Percentiles rank a stretch among this genome's conserved stretches.
phyloP scores from a whole-genome alignment of 2,888 invertebrate species.

The Dasypolia templi region DNA sequence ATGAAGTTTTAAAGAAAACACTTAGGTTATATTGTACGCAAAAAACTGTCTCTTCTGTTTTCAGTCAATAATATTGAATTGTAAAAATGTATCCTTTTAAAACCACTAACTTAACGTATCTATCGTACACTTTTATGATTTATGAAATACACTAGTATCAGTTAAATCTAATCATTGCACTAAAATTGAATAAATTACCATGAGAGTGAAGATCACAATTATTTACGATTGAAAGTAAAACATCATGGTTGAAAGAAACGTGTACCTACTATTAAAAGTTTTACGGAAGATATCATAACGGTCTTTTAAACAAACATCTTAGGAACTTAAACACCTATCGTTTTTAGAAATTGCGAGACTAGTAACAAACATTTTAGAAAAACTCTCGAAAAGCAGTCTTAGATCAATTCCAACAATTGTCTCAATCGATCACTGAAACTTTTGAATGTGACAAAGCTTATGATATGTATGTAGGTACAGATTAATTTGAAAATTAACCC shows the following conservation, averaged over 20 bases:
- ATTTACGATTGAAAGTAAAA: conserved; percentile 76
- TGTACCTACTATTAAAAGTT: conserved; percentile 76
- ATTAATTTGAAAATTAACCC: conserved; percentile 71
- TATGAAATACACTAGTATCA: conserved; percentile 82
- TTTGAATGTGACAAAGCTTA: conserved; percentile 67
- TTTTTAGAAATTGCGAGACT: conserved; percentile 73
- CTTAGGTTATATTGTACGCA: conserved; percentile 83
- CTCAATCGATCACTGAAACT: conserved; percentile 71
- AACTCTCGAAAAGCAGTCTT: conserved; percentile 87
- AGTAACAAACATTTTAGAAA: conserved; percentile 74
- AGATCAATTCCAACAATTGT: conserved; percentile 87
- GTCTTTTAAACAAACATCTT: conserved; percentile 67
- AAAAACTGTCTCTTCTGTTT: conserved; percentile 79
- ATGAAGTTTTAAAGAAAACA: conserved; percentile 78
- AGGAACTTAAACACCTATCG: conserved; percentile 77
- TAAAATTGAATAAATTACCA: conserved; percentile 90
- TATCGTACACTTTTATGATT: conserved; percentile 84
- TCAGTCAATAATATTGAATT: conserved; percentile 87
- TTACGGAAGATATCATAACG: conserved; percentile 70
- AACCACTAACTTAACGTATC: conserved; percentile 83
- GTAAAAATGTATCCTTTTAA: conserved; percentile 83
- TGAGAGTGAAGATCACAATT: conserved; percentile 84
- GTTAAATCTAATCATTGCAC: conserved; percentile 90
- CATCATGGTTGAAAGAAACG: conserved; percentile 69
- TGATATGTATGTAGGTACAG: conserved; percentile 83